Percentiles rank a stretch among this genome's conserved stretches.
Conservation (phyloP, 2,797 vertebrate genomes). For the Lophotriccus pileatus region DNA sequence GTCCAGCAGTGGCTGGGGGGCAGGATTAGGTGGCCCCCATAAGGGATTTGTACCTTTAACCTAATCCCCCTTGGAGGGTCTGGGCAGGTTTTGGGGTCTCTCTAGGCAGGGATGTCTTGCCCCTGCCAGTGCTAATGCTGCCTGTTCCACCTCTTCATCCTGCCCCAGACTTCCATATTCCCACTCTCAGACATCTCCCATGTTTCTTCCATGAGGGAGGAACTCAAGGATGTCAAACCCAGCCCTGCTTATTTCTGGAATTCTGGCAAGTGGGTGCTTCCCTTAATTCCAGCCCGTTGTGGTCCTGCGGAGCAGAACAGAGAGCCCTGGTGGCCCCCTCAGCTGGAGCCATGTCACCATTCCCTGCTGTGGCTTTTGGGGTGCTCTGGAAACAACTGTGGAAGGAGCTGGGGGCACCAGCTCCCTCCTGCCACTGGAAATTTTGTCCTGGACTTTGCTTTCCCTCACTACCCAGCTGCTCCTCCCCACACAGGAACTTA, state of each 20-base stretch:
- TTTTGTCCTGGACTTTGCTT: neutral
- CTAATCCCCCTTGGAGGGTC: neutral
- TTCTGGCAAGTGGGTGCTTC: accelerated
- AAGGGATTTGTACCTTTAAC: neutral
- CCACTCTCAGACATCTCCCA: accelerated
- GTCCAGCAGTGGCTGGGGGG: neutral
- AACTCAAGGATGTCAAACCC: neutral
- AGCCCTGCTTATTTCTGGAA: accelerated
- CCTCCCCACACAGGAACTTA: accelerated
- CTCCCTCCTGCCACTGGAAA: neutral
- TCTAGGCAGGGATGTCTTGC: accelerated
- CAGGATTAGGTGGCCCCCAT: neutral
- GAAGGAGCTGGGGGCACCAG: accelerated
- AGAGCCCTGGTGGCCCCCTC: neutral
- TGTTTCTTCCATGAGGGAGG: accelerated
- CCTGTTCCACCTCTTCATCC: neutral
- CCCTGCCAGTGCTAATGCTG: neutral
- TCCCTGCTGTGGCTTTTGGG: neutral
- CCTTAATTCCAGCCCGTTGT: accelerated
- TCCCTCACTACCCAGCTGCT: neutral
- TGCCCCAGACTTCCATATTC: accelerated
- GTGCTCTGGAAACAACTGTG: accelerated
- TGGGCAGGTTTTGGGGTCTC: neutral
- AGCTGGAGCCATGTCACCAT: accelerated
- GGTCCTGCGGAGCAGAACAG: neutral